A percentile compares a stretch with the other conserved stretches of the same genome.
Conservation (phyloP, 2,888 invertebrate genomes). For the Psylliodes chrysocephalus region DNA sequence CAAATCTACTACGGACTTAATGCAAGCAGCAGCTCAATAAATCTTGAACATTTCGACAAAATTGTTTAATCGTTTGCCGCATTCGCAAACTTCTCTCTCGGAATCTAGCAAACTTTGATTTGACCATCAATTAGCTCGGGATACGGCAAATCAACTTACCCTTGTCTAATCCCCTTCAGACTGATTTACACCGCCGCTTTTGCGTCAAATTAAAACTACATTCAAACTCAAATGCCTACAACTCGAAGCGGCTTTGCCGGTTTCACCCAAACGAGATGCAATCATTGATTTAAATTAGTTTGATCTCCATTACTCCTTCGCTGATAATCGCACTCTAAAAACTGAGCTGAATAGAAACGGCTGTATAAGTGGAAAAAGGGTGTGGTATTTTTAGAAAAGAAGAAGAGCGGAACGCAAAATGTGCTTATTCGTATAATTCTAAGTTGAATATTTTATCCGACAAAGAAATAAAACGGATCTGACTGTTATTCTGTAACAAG, state of each 20-base stretch:
- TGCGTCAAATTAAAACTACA: conserved; percentile 46
- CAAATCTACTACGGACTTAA: conserved; percentile 12
- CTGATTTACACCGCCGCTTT: conserved; percentile 52
- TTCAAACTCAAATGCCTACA: conserved; percentile 47
- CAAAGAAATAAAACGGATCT: too few relatives aligned
- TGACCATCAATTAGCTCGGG: conserved; percentile 53
- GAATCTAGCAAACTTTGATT: conserved; percentile 48
- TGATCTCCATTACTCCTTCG: conserved; percentile 13
- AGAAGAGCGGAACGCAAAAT: too few relatives aligned
- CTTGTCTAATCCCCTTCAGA: conserved; percentile 52
- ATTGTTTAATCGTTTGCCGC: conserved; percentile 43
- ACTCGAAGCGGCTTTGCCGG: conserved; percentile 22
- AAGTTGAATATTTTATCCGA: too few relatives aligned
- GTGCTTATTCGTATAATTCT: too few relatives aligned
- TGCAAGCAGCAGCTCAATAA: conserved; percentile 17
- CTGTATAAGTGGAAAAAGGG: neutral
- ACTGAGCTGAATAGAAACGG: conserved; percentile 9
- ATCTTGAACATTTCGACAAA: conserved; percentile 40
- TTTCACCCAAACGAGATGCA: conserved; percentile 22
- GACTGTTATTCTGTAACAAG: too few relatives aligned
- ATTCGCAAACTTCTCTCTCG: conserved; percentile 31
- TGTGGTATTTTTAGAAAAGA: too few relatives aligned
- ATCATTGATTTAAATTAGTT: conserved; percentile 29
- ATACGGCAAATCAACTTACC: conserved; percentile 53
- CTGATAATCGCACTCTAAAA: conserved; percentile 9